These are phyloP conservation scores for Scolopax bukidnonensis DNA, from an alignment of 2,797 vertebrate genomes.

Conservation along the genomic window DNA sequence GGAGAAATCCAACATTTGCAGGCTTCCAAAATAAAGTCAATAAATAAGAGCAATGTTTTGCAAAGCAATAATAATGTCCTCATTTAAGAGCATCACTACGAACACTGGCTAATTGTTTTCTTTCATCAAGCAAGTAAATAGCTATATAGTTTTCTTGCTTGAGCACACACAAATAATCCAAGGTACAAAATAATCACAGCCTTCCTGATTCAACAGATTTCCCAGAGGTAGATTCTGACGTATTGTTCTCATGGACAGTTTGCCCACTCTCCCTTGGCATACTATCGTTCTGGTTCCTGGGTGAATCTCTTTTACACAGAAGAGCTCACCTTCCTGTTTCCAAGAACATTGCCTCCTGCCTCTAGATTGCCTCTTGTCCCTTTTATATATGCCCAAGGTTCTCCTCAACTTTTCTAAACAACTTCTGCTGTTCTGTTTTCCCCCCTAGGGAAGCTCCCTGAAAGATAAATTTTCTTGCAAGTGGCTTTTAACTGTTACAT, in stretches of 20 bases:
- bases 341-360: not conserved
- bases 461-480: not conserved
- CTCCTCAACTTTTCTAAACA: not conserved
- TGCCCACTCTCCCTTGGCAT: not conserved
- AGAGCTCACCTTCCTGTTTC: not conserved
- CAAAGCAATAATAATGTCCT: constrained; percentile 44
- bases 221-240: not conserved
- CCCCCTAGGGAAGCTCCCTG: not conserved
- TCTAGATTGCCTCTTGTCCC: not conserved
- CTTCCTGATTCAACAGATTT: constrained; percentile 29
- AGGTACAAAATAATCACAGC: constrained; percentile 26
- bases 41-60: constrained; percentile 41
- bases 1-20: constrained; percentile 5
- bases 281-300: not conserved
- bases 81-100: constrained; percentile 17
- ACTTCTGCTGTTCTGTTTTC: not conserved
- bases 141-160: constrained; percentile 31
- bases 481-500: not conserved
- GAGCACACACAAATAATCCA: constrained; percentile 34
- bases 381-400: not conserved
- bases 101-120: not conserved
- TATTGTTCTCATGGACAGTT: not conserved
- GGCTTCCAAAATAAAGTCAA: constrained; percentile 19
- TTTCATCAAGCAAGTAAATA: not conserved
- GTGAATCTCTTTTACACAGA: not conserved